phyloP scores from a whole-genome alignment of 2,797 vertebrate species.

The Hydrocynus forskahlii region DNA sequence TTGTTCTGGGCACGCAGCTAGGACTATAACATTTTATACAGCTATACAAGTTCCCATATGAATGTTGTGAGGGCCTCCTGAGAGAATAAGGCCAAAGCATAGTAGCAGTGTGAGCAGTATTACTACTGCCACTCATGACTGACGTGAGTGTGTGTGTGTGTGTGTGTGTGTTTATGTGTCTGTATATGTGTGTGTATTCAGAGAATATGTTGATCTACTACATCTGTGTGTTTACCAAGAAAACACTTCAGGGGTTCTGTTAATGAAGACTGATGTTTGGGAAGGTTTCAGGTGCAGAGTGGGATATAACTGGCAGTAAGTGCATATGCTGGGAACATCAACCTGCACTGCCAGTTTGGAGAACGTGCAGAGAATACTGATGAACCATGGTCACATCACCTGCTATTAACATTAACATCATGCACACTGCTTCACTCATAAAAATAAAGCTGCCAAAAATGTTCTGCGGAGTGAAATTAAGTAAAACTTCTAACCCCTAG shows the following conservation, averaged over 20 bases:
- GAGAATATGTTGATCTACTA: conserved; percentile 9
- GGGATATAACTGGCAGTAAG: conserved; percentile 10
- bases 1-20: not conserved
- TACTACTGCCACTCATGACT: not conserved
- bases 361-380: conserved; percentile 21
- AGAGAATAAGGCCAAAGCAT: not conserved
- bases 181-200: not conserved
- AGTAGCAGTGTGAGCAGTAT: not conserved
- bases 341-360: conserved; percentile 6
- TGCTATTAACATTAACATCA: conserved; percentile 15
- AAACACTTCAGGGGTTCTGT: conserved; percentile 22
- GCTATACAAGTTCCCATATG: not conserved
- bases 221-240: conserved; percentile 47
- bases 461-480: not conserved
- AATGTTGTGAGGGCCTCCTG: not conserved
- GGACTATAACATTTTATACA: conserved; percentile 21
- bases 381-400: conserved; percentile 16
- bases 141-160: not conserved
- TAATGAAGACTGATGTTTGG: conserved; percentile 20
- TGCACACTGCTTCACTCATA: not conserved
- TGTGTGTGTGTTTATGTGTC: not conserved
- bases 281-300: conserved; percentile 7
- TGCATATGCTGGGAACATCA: conserved; percentile 19
- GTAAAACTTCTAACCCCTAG: too few species aligned
- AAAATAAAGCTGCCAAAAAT: not conserved